A percentile compares a stretch with the other conserved stretches of the same genome.
Conservation (phyloP, 2,797 vertebrate species). For the Gymnoscopelus microlampas region DNA sequence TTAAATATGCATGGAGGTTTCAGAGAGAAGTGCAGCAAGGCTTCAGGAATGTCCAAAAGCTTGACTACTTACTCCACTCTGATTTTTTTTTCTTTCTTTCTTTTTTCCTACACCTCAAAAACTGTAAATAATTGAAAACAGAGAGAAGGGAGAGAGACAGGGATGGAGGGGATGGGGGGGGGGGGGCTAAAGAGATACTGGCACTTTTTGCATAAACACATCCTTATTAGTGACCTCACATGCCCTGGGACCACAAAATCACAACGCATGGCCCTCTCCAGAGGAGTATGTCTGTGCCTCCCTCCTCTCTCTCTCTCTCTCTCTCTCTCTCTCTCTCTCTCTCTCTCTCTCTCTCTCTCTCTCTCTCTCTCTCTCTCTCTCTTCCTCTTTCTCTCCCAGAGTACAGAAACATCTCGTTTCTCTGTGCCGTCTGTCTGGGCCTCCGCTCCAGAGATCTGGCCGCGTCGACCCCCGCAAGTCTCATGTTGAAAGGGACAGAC, state of each 20-base stretch:
- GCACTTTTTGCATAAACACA: slow-evolving; percentile 75
- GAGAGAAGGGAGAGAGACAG: slow-evolving; percentile 13
- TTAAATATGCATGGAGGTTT: slow-evolving; percentile 86
- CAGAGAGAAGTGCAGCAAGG: slow-evolving; percentile 79
- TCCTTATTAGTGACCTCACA: slow-evolving; percentile 75
- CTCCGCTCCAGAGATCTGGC: slow-evolving; percentile 36
- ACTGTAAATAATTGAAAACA: slow-evolving; percentile 82
- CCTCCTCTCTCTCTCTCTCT: background rate
- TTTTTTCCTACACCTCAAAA: slow-evolving; percentile 48
- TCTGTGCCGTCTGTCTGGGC: slow-evolving; percentile 6
- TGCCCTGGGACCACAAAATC: slow-evolving; percentile 64
- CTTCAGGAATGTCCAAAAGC: slow-evolving; percentile 81
- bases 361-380: slow-evolving; percentile 13
- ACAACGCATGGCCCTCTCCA: slow-evolving; percentile 34
- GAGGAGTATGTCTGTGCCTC: background rate
- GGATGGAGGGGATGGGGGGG: slow-evolving; percentile 21
- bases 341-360: slow-evolving; percentile 9
- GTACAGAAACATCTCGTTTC: slow-evolving; percentile 23
- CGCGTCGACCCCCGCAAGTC: slow-evolving; percentile 28
- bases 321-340: slow-evolving; percentile 15
- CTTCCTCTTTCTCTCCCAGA: slow-evolving; percentile 1
- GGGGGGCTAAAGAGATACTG: slow-evolving; percentile 57
- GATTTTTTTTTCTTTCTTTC: slow-evolving; percentile 4
- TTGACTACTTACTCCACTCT: slow-evolving; percentile 78
- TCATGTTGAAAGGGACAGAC: slow-evolving; percentile 29